Evolutionary conservation across 2,888 invertebrate genomes (phyloP).

Genomic region (Himalopsyche japonica): DNA sequence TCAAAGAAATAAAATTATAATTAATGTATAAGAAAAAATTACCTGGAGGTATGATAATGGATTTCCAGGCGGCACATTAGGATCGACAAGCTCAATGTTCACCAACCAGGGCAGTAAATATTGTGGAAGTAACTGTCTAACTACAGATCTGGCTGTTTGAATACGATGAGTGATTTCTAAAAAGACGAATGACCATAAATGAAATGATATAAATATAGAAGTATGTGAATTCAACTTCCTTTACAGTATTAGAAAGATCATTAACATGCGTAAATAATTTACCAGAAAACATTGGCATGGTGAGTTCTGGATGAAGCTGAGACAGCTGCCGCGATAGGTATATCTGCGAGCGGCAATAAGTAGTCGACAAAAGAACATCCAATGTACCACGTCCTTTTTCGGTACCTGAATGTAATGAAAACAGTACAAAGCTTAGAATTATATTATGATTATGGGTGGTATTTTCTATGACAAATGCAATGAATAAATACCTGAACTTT

Average conservation of each 20-base stretch:
- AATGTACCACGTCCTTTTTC: slow-evolving; percentile 73
- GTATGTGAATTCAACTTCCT: too few relatives aligned
- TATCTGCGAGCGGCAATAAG: slow-evolving; percentile 91
- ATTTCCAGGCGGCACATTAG: slow-evolving; percentile 90
- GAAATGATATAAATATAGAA: not conserved
- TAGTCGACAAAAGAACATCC: slow-evolving; percentile 82
- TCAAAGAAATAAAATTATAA: not conserved
- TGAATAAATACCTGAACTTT: slow-evolving; percentile 66
- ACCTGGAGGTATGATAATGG: slow-evolving; percentile 85
- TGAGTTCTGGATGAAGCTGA: slow-evolving; percentile 92
- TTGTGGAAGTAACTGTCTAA: slow-evolving; percentile 86
- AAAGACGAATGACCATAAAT: slow-evolving; percentile 40
- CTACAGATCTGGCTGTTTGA: slow-evolving; percentile 92
- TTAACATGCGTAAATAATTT: slow-evolving; percentile 41
- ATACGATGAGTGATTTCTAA: slow-evolving; percentile 95
- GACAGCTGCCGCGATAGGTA: slow-evolving; percentile 92
- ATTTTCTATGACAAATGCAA: not conserved
- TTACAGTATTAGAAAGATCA: not conserved
- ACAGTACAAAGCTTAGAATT: not conserved
- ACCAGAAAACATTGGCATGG: slow-evolving; percentile 99
- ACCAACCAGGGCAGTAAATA: slow-evolving; percentile 96
- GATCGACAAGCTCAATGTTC: slow-evolving; percentile 98
- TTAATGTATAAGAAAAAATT: slow-evolving; percentile 27
- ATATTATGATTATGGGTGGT: not conserved
- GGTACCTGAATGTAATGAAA: slow-evolving; percentile 45